phyloP scores from a whole-genome alignment of 1,140 invertebrate species.

The Calosoma granatense region DNA sequence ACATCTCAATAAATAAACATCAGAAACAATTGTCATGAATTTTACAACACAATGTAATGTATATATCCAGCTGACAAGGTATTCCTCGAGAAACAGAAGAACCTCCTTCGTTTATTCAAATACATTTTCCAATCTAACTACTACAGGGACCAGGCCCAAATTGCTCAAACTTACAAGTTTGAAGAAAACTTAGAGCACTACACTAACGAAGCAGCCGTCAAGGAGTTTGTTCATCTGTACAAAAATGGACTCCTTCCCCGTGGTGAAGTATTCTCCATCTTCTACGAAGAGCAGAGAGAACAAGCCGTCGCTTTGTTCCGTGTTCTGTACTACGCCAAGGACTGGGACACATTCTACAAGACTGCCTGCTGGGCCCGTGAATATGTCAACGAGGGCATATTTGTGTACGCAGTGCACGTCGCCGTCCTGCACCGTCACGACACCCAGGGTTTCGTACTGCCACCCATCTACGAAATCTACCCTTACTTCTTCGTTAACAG shows the following conservation, averaged over 20 bases:
- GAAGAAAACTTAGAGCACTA: conserved; percentile 34
- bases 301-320: conserved; percentile 55
- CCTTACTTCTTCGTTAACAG: conserved; percentile 52
- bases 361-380: conserved; percentile 51
- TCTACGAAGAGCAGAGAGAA: conserved; percentile 47
- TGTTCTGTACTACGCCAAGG: conserved; percentile 56
- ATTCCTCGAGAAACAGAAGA: conserved; percentile 43
- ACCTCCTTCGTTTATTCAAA: conserved; percentile 46
- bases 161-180: conserved; percentile 41
- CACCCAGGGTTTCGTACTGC: conserved; percentile 46
- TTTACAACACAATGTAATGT: conserved; percentile 2
- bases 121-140: conserved; percentile 44
- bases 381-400: conserved; percentile 51
- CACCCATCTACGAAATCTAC: conserved; percentile 56
- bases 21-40: too few relatives aligned
- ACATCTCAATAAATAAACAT: background rate
- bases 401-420: conserved; percentile 48
- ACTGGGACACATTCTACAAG: conserved; percentile 46
- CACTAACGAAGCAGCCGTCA: conserved; percentile 34
- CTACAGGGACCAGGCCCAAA: conserved; percentile 35
- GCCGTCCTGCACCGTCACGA: conserved; percentile 51
- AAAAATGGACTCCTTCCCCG: conserved; percentile 44
- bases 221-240: conserved; percentile 45
- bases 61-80: conserved; percentile 39
- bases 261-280: conserved; percentile 51